These are phyloP conservation scores for Synergus laeviventris DNA, from an alignment of 2,888 invertebrate genomes.

Conservation along the genomic window DNA sequence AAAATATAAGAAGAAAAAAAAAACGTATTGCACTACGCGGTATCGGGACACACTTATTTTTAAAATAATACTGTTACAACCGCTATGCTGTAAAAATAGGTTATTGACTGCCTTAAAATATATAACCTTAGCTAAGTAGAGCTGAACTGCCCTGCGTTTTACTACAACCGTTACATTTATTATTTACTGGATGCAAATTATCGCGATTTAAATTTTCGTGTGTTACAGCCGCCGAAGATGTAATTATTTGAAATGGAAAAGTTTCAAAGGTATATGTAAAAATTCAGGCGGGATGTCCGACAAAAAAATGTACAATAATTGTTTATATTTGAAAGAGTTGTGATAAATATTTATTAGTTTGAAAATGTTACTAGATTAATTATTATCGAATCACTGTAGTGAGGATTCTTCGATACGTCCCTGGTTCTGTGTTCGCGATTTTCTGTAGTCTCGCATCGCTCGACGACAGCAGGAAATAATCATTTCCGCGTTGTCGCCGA, in stretches of 20 bases:
- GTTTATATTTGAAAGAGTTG: no score
- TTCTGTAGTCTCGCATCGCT: constrained; percentile 43
- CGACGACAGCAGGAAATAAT: constrained; percentile 53
- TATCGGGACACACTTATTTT: constrained; percentile 19
- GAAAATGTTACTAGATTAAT: neutral
- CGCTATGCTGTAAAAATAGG: neutral
- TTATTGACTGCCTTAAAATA: constrained; percentile 8
- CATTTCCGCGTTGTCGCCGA: constrained; percentile 53
- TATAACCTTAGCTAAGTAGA: neutral
- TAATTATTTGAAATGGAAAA: no score
- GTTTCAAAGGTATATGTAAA: no score
- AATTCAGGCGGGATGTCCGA: no score
- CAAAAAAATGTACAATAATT: no score
- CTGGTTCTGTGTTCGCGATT: constrained; percentile 18
- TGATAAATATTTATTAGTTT: neutral
- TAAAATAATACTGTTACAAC: constrained; percentile 11
- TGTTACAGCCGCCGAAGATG: no score
- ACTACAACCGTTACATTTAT: neutral
- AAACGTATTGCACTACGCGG: constrained; percentile 14
- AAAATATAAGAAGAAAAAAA: no score
- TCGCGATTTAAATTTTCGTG: neutral
- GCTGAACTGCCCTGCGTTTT: neutral
- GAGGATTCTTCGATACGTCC: constrained; percentile 8
- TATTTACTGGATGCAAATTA: neutral
- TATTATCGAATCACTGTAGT: constrained; percentile 21